phyloP scores from a whole-genome alignment of 2,797 vertebrate genomes.

The Staurois parvus region DNA sequence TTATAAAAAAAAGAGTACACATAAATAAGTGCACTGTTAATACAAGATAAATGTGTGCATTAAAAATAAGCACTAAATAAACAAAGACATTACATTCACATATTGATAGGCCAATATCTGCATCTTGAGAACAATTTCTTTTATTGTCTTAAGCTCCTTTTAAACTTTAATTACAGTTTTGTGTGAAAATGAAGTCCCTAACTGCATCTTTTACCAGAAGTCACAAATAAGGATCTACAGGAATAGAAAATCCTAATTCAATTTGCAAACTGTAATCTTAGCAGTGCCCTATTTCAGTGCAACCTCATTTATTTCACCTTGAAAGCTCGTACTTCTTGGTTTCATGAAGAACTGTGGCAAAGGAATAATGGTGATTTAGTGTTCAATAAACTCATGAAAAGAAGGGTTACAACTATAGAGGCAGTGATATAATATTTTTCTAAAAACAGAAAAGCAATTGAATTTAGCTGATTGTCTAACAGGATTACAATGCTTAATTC shows the following conservation, averaged over 20 bases:
- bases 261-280: conserved; percentile 47
- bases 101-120: too few species aligned
- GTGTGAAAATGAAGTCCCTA: conserved; percentile 13
- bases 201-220: conserved; percentile 33
- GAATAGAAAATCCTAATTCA: conserved; percentile 46
- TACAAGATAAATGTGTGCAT: too few species aligned
- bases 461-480: conserved; percentile 27
- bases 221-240: conserved; percentile 39
- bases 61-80: too few species aligned
- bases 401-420: conserved; percentile 31
- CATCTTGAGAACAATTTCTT: background rate
- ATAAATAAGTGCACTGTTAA: too few species aligned
- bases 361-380: conserved; percentile 54
- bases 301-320: conserved; percentile 54
- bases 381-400: conserved; percentile 58
- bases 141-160: background rate
- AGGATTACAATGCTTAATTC: too few species aligned
- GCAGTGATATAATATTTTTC: conserved; percentile 44
- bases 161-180: background rate
- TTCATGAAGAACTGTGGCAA: conserved; percentile 45
- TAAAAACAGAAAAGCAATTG: conserved; percentile 43
- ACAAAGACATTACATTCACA: too few species aligned
- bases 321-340: conserved; percentile 42
- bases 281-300: conserved; percentile 32
- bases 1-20: too few species aligned